phyloP scores from a whole-genome alignment of 2,113 vertebrate species.

The Pseudorectes ferrugineus region DNA sequence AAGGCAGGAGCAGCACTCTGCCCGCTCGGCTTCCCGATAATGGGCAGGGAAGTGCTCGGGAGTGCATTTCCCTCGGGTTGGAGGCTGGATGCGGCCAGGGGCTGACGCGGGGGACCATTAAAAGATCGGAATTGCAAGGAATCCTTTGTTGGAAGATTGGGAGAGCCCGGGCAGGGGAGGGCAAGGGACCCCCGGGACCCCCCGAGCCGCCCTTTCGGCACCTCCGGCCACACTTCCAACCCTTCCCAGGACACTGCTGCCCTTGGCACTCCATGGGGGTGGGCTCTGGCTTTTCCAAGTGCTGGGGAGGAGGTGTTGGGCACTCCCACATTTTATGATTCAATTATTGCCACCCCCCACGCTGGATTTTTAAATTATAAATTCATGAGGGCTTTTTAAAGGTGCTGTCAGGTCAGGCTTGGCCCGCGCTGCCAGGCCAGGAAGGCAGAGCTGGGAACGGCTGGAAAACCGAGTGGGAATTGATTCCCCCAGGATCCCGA shows the following conservation, averaged over 20 bases:
- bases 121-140: neutral
- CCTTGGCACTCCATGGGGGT: neutral
- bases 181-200: neutral
- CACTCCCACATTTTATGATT: neutral
- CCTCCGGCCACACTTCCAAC: neutral
- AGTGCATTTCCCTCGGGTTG: neutral
- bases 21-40: neutral
- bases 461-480: fast-evolving
- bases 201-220: fast-evolving
- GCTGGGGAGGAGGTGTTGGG: neutral
- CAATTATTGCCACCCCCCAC: fast-evolving
- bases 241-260: neutral
- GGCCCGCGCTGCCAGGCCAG: fast-evolving
- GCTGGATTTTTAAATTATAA: neutral
- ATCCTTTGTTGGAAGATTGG: neutral
- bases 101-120: neutral
- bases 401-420: neutral
- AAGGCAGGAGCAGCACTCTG: neutral
- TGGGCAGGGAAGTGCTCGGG: neutral
- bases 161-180: neutral
- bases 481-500: neutral
- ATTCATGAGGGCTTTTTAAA: neutral
- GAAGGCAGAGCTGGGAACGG: neutral
- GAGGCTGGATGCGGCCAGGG: neutral
- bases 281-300: neutral